Evolutionary conservation across 2,113 vertebrate species (phyloP).

Genomic region (Mobula birostris): DNA sequence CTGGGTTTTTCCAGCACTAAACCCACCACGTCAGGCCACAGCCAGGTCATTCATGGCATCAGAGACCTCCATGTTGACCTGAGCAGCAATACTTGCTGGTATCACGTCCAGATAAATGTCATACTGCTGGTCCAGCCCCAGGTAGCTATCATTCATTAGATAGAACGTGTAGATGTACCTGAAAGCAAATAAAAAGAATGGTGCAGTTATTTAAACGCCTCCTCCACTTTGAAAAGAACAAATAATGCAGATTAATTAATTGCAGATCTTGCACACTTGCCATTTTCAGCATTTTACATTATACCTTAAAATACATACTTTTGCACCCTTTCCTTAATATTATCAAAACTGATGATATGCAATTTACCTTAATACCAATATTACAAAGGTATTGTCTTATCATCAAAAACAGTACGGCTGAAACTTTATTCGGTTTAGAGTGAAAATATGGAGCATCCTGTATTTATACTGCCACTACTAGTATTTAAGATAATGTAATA

Average conservation of each 20-base stretch:
- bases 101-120: constrained; percentile 78
- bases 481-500: not conserved
- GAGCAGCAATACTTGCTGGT: constrained; percentile 55
- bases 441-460: not conserved
- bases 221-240: not conserved
- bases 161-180: constrained; percentile 95
- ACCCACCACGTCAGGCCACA: constrained; percentile 48
- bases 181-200: constrained; percentile 19
- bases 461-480: not conserved
- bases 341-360: not conserved
- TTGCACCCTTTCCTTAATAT: not conserved
- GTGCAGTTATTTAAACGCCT: not conserved
- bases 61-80: constrained; percentile 60
- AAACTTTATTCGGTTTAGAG: not conserved
- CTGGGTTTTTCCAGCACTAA: constrained; percentile 35
- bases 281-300: not conserved
- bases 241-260: not conserved
- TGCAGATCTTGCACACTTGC: not conserved
- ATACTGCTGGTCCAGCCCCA: constrained; percentile 96
- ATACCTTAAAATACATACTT: not conserved
- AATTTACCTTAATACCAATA: not conserved
- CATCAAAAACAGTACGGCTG: no score
- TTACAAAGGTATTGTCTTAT: not conserved
- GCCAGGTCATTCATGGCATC: constrained; percentile 46
- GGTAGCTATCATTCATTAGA: constrained; percentile 94